These are phyloP conservation scores for Drosophila phalerata DNA, from an alignment of 2,888 invertebrate species.

Conservation along the genomic window DNA sequence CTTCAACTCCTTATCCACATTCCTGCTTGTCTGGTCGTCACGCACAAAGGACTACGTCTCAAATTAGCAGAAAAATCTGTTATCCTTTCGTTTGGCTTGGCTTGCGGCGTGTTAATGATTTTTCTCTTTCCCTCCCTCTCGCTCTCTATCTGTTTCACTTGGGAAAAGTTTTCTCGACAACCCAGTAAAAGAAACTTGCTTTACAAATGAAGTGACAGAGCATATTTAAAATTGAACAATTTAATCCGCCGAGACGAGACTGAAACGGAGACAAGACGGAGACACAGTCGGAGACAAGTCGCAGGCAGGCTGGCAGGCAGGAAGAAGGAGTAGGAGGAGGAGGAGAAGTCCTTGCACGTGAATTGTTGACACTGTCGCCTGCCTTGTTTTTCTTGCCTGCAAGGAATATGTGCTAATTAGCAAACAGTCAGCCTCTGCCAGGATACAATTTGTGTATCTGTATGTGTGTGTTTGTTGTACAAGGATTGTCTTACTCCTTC, in stretches of 20 bases:
- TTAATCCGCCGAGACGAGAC: slow-evolving; percentile 75
- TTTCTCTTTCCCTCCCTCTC: slow-evolving; percentile 49
- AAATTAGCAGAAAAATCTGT: slow-evolving; percentile 83
- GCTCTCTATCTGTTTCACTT: background rate
- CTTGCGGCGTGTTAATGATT: slow-evolving; percentile 85
- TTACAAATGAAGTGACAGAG: slow-evolving; percentile 82
- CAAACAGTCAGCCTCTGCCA: slow-evolving; percentile 67
- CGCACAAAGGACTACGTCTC: slow-evolving; percentile 83
- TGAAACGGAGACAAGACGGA: slow-evolving; percentile 10
- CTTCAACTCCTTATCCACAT: slow-evolving; percentile 11
- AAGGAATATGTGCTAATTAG: slow-evolving; percentile 80
- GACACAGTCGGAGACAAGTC: slow-evolving; percentile 1
- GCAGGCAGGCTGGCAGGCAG: background rate
- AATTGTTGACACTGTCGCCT: slow-evolving; percentile 78
- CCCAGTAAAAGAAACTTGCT: slow-evolving; percentile 35
- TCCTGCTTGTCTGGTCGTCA: slow-evolving; percentile 66
- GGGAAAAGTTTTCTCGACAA: slow-evolving; percentile 46
- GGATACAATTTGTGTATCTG: slow-evolving; percentile 27
- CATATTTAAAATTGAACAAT: slow-evolving; percentile 82
- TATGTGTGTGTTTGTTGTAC: slow-evolving; percentile 20
- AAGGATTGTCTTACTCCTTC: slow-evolving; percentile 60
- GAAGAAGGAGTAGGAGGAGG: background rate
- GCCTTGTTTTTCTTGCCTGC: slow-evolving; percentile 73
- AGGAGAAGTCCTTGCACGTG: slow-evolving; percentile 57
- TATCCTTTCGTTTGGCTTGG: slow-evolving; percentile 83